Percentiles rank a stretch among this genome's conserved stretches.
phyloP scores from a whole-genome alignment of 2,888 invertebrate species.

The Gandaritis pyraliata region DNA sequence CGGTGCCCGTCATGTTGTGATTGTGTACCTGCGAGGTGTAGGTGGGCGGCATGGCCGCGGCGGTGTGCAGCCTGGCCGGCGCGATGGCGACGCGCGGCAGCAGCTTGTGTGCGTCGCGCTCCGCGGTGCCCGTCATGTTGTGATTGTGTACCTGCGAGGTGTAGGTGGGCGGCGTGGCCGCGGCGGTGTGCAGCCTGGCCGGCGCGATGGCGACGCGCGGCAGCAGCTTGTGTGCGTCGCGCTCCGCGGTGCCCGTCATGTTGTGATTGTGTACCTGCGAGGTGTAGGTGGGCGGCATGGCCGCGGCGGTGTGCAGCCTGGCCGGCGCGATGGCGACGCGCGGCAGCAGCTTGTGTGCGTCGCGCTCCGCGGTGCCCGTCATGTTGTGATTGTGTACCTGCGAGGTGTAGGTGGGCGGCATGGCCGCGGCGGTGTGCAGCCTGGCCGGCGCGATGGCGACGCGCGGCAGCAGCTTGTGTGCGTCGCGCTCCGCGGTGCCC shows the following conservation, averaged over 20 bases:
- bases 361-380: too few relatives aligned
- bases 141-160: slow-evolving; percentile 75
- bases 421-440: too few relatives aligned
- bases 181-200: slow-evolving; percentile 70
- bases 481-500: too few relatives aligned
- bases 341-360: too few relatives aligned
- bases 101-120: slow-evolving; percentile 69
- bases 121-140: slow-evolving; percentile 71
- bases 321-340: too few relatives aligned
- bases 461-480: too few relatives aligned
- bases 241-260: slow-evolving; percentile 68
- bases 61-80: slow-evolving; percentile 76
- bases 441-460: too few relatives aligned
- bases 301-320: too few relatives aligned
- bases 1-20: slow-evolving; percentile 84
- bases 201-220: slow-evolving; percentile 84
- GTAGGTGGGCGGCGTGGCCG: slow-evolving; percentile 86
- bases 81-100: slow-evolving; percentile 83
- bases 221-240: slow-evolving; percentile 73
- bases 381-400: too few relatives aligned
- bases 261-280: too few relatives aligned
- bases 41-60: slow-evolving; percentile 86
- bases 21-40: slow-evolving; percentile 76
- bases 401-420: too few relatives aligned
- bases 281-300: too few relatives aligned